phyloP scores from a whole-genome alignment of 35 echinoderm and acorn worm species.

The Diadema setosum region DNA sequence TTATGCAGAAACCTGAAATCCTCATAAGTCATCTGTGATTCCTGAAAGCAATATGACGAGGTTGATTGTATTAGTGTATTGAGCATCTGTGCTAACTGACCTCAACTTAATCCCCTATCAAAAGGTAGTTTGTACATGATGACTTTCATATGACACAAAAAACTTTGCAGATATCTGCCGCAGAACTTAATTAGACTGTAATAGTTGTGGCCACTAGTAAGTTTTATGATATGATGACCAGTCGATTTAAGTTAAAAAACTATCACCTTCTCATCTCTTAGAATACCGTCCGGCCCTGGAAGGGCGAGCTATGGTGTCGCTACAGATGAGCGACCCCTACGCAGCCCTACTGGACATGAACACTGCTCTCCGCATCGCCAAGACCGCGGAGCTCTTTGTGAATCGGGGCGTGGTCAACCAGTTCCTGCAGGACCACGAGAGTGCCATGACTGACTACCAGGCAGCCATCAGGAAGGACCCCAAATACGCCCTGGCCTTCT shows the following conservation, averaged over 20 bases:
- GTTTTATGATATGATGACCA: too few relatives aligned
- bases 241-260: neutral
- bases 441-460: slow-evolving; percentile 91
- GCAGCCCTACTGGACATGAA: slow-evolving; percentile 90
- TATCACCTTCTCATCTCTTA: neutral
- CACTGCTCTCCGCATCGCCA: slow-evolving; percentile 50
- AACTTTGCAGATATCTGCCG: too few relatives aligned
- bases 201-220: too few relatives aligned
- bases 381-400: slow-evolving; percentile 79
- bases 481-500: slow-evolving; percentile 73
- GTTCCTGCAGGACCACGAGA: slow-evolving; percentile 73
- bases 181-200: too few relatives aligned
- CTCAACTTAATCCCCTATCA: too few relatives aligned
- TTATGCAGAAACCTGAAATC: too few relatives aligned
- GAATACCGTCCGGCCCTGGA: slow-evolving; percentile 93
- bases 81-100: too few relatives aligned
- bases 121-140: too few relatives aligned
- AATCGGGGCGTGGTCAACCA: slow-evolving; percentile 95
- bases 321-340: slow-evolving; percentile 92
- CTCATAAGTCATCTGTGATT: too few relatives aligned
- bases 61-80: too few relatives aligned
- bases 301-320: slow-evolving; percentile 85
- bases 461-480: slow-evolving; percentile 83
- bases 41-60: too few relatives aligned
- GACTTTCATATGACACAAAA: too few relatives aligned